Evolutionary conservation across 2,113 vertebrate species (phyloP), one percentile per base, ranked within the genome.

Genomic region (Datnioides undecimradiatus): DNA sequence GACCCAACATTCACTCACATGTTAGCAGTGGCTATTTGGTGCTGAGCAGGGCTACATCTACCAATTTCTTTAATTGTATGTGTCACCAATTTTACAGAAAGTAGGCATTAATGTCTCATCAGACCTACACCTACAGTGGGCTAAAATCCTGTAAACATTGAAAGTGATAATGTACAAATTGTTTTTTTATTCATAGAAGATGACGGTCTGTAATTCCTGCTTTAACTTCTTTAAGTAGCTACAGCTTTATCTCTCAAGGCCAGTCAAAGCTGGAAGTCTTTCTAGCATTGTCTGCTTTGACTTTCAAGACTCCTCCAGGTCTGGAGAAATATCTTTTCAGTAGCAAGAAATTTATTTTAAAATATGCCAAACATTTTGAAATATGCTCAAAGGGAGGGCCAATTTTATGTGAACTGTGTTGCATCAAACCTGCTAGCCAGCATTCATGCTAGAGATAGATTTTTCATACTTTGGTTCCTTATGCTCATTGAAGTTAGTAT

Each of bases 351-450:
- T 49, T 38, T 70, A 13, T 25, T 64, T 64, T 74, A 13, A 46
- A 76, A 59, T 52, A 57, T 33, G 48, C 41, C 21, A 59, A n/a
- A 36, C 8, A 64, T 27, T 16, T 33, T 63, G 34, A 67, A 67
- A 40, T 43, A 2, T 23, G 3, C 23, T 29, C 5, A 3, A 27
- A 33, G 23, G 25, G 17, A 27, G 29, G 1, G 6, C 17, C 14
- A 1, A 9, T 23, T 31, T 34, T 41, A 7, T 48, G 13, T 41
- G 49, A 49, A 54, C 34, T 48, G 31, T 54, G 48, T 29, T 54
- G 13, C 13, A 23, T 58, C 33, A 41, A 43, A 13, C 29, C 49
- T 40, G 14, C 17, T 51, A 7, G 27, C 12, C 43, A 48, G 41
- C 17, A 21, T 63, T 62, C 3, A n/a, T 48, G 11, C 8, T 36